phyloP scores from a whole-genome alignment of 2,888 invertebrate genomes.

The Synanthedon myopaeformis region DNA sequence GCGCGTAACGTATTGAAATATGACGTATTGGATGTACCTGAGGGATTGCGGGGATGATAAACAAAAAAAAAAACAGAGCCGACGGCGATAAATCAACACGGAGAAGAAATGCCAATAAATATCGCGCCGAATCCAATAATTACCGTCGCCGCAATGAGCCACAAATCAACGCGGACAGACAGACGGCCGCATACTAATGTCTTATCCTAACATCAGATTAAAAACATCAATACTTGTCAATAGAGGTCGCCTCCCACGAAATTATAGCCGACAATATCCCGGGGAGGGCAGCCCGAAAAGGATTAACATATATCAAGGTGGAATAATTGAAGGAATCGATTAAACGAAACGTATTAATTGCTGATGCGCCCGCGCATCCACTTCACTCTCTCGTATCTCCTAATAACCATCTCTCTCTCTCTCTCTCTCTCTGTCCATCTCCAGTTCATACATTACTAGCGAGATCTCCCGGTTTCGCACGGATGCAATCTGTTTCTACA shows the following conservation, averaged over 20 bases:
- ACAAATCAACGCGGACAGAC: constrained; percentile 42
- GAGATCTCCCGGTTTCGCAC: no score
- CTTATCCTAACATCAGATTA: constrained; percentile 70
- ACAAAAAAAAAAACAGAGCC: constrained; percentile 42
- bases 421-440: no score
- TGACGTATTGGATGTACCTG: constrained; percentile 60
- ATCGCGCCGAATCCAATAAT: constrained; percentile 66
- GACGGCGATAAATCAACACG: constrained; percentile 62
- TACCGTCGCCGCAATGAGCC: constrained; percentile 57
- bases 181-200: constrained; percentile 62
- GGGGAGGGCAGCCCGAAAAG: constrained; percentile 55
- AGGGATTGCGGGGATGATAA: constrained; percentile 49
- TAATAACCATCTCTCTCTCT: no score
- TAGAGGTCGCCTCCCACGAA: constrained; percentile 68
- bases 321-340: constrained; percentile 70
- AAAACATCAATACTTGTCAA: constrained; percentile 70
- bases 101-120: constrained; percentile 65
- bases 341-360: constrained; percentile 69
- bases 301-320: constrained; percentile 67
- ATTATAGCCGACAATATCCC: constrained; percentile 68
- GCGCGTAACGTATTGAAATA: constrained; percentile 60
- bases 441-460: no score
- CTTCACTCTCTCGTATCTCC: constrained; percentile 10
- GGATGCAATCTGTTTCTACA: no score
- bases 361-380: constrained; percentile 56